Base-by-base conservation (phyloP, 2,113 vertebrate genomes). In the Ictalurus punctatus region DNA sequence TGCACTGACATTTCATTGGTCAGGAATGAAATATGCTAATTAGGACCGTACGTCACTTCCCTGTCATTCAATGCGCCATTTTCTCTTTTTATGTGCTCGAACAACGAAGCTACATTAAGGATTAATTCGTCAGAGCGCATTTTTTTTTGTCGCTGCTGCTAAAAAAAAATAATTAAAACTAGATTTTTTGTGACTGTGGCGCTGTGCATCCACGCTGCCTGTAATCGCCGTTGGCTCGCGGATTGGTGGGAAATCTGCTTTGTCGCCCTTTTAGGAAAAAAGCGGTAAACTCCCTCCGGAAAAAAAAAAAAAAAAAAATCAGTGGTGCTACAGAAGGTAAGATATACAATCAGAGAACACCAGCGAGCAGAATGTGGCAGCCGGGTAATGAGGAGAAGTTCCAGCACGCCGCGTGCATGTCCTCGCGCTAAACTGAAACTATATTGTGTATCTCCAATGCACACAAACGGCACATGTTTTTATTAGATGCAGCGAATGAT, bases 61-160 rank as follows among this genome's bases (percentile, higher is more conserved):
- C 71, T 87, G 71, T 95, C 93, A 93, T 95, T 91, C 94, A 93
- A 86, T 92, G 94, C 95, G 95, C 95, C 95, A 96, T 96, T 95
- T 94, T 93, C 91, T 94, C 93, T 92, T 71, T 71, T 84, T 86
- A 87, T 86, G 92, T 91, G 87, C 87, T 85, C 83, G 84, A 83
- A 92, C 61, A 85, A 59, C 71, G 85, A 61, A 86, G 85, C 73
- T 44, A 76, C 34, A 5, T 86, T 56, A 25, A 86, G 84, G 84
- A 86, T 40, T 14, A 48, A 61, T 61, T 40, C 25, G 21, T 58
- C 27, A 9, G 17, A 37, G 69, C 69, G 52, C 10, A 37, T 61
- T 86, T 86, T 82, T 67, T 58, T 58, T 58, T 16, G 34, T 19
- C 48, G 37, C 17, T 5, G 25, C 13, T 65, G 58, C 59, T 79